A percentile compares a stretch with the other conserved stretches of the same genome.
Conservation (phyloP, 92 coral and sea anemone species). For the Epizoanthus illoricatus region DNA sequence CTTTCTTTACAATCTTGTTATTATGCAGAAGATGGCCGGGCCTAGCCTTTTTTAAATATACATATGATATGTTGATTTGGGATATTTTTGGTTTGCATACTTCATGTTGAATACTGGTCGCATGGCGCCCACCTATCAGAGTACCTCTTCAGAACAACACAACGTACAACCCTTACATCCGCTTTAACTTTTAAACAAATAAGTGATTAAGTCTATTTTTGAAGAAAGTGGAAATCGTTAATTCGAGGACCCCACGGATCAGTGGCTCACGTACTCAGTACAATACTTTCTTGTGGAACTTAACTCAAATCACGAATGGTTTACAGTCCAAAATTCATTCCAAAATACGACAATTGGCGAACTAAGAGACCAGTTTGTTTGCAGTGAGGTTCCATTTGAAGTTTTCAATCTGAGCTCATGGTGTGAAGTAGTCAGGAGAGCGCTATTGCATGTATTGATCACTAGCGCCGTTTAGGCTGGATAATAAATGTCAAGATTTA, state of each 20-base stretch:
- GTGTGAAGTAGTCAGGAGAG: constrained; percentile 17
- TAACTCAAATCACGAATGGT: not conserved
- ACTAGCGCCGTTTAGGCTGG: constrained; percentile 17
- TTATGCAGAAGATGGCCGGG: not conserved
- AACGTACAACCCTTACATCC: constrained; percentile 1
- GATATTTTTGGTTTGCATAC: not conserved
- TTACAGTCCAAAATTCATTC: not conserved
- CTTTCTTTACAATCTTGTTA: not conserved
- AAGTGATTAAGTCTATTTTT: constrained; percentile 15
- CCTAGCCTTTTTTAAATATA: too few species aligned
- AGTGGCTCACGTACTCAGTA: not conserved
- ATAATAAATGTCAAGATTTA: constrained; percentile 22
- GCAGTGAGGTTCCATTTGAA: constrained; percentile 27
- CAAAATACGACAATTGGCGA: not conserved
- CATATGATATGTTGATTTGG: not conserved
- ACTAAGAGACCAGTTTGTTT: constrained; percentile 4
- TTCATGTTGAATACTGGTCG: not conserved
- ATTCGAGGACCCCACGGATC: too few species aligned
- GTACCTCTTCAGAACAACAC: not conserved
- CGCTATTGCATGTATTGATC: constrained; percentile 4
- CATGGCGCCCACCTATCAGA: not conserved
- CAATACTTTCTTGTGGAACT: not conserved
- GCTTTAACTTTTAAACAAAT: not conserved
- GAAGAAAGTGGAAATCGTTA: too few species aligned
- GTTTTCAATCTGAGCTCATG: constrained; percentile 3